Percentiles rank a stretch among this genome's conserved stretches.
phyloP scores from a whole-genome alignment of 2,888 invertebrate species.

The Spialia ferax region DNA sequence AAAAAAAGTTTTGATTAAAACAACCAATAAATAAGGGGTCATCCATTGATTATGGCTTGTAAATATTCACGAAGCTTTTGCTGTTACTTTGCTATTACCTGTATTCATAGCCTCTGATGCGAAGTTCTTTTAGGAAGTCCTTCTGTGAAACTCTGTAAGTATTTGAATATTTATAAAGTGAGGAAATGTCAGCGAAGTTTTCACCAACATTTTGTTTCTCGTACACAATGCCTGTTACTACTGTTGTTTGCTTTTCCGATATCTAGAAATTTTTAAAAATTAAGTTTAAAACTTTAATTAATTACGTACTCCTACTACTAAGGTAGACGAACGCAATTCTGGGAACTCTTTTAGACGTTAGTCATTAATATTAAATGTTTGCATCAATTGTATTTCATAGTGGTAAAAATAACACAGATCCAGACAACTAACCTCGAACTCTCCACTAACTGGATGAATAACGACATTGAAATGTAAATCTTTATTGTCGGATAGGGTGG shows the following conservation, averaged over 20 bases:
- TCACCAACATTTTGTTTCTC: constrained; percentile 9
- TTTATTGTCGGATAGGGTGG: constrained; percentile 18
- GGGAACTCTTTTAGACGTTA: no score
- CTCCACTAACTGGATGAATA: constrained; percentile 27
- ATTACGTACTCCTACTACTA: no score
- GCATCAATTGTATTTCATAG: no score
- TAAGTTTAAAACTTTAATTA: no score
- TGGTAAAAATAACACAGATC: neutral
- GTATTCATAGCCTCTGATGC: constrained; percentile 31
- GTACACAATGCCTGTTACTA: constrained; percentile 4
- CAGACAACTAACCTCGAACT: constrained; percentile 26
- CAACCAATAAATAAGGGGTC: no score
- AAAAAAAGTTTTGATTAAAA: no score
- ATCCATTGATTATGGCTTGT: no score
- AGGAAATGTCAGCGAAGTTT: neutral
- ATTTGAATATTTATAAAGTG: neutral
- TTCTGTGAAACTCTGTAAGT: neutral
- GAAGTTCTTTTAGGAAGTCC: constrained; percentile 27
- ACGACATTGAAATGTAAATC: constrained; percentile 14
- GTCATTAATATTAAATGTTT: no score
- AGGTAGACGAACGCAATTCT: no score
- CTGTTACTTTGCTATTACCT: constrained; percentile 11
- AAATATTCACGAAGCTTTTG: no score
- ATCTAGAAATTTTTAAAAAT: constrained; percentile 3
- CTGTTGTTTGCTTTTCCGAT: constrained; percentile 12